Evolutionary conservation across 2,888 invertebrate genomes (phyloP).

Genomic region (Drosophila robusta): DNA sequence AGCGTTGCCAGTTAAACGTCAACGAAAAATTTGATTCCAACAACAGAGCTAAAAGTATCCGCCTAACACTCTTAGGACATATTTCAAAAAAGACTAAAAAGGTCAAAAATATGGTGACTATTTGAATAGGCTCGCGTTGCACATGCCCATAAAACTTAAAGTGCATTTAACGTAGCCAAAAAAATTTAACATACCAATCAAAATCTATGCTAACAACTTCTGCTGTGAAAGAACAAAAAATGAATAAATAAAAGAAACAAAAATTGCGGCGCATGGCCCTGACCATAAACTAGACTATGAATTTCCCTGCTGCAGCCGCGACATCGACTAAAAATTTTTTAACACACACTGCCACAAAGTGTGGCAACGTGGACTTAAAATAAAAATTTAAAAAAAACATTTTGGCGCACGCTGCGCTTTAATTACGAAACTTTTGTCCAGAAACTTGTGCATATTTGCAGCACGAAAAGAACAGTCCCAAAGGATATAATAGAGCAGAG

Average conservation of each 20-base stretch:
- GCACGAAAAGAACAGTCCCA: slow-evolving; percentile 1
- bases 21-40: no score
- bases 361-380: slow-evolving; percentile 36
- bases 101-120: not conserved
- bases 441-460: slow-evolving; percentile 51
- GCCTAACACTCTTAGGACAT: not conserved
- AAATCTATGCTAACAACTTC: slow-evolving; percentile 51
- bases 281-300: slow-evolving; percentile 51
- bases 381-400: not conserved
- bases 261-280: slow-evolving; percentile 18
- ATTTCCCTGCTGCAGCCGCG: slow-evolving; percentile 38
- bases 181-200: slow-evolving; percentile 32
- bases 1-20: no score
- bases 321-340: slow-evolving; percentile 34
- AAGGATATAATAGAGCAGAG: not conserved
- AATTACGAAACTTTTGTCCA: slow-evolving; percentile 71
- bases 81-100: not conserved
- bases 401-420: slow-evolving; percentile 51
- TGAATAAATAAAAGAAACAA: slow-evolving; percentile 9
- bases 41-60: no score
- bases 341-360: slow-evolving; percentile 38
- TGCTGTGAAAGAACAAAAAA: slow-evolving; percentile 10
- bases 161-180: not conserved
- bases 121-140: not conserved
- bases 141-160: slow-evolving; percentile 15